Base-by-base conservation (phyloP, 2,888 invertebrate genomes). In the Frankliniella intonsa region DNA sequence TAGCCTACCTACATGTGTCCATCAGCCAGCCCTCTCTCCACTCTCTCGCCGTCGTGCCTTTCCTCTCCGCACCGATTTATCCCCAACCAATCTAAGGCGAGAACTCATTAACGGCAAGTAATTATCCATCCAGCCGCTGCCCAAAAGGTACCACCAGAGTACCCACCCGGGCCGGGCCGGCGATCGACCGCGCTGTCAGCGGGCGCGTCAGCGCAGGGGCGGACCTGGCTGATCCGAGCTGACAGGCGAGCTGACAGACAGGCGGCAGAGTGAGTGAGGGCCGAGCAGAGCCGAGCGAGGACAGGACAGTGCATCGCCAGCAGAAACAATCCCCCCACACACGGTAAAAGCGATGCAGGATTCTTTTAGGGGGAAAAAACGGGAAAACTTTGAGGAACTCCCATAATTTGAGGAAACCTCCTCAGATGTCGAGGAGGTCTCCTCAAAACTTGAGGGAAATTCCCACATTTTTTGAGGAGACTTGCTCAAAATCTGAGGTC, bases 51-150 rank as follows among this genome's bases (percentile, higher is more conserved):
- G 62, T n/a, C 14, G 62, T 14, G 11, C 62, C 14, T 1, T 17
- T 62, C 62, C 62, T 38, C 38, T 38, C 38, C 12, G 55, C 55
- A 22, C 25, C 25, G 69, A 76, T 76, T 76, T 76, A 76, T 76
- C 69, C 69, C 69, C 25, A 76, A 76, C 69, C 69, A 76, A 76
- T 76, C 69, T 76, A 12, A 76, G 69, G 69, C 69, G 69, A 76
- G 69, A 76, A 76, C 69, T 76, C 69, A 76, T 76, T 76, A 76
- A 76, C 69, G 69, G 69, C 25, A 11, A 25, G 69, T 76, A 76
- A 76, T 76, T 76, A 76, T 76, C 69, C 22, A 76, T 76, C 69
- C 22, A 22, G 62, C 11, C 62, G 38, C 3, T 62, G 17, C 62
- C 62, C 14, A 38, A 38, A 38, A 38, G 38, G 38, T 38, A 38